These are phyloP conservation scores for Agraylea sexmaculata DNA, from an alignment of 1,140 invertebrate species.

Conservation along the genomic window DNA sequence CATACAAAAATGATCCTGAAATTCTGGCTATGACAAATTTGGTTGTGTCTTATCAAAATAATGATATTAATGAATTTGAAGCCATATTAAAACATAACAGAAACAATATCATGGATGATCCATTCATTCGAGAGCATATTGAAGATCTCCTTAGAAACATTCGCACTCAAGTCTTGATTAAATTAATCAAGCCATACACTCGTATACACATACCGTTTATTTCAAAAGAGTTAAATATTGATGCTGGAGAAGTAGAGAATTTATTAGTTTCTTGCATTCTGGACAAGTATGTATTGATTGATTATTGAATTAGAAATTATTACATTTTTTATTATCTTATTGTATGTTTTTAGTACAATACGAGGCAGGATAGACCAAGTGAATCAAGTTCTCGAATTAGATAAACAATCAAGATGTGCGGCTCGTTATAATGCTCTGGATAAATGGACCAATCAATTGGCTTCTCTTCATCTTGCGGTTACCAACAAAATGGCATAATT, in stretches of 20 bases:
- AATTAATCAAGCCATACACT: slow-evolving; percentile 96
- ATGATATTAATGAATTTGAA: slow-evolving; percentile 98
- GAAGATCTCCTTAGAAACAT: slow-evolving; percentile 97
- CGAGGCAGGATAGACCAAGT: slow-evolving; percentile 94
- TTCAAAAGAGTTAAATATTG: slow-evolving; percentile 94
- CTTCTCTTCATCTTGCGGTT: slow-evolving; percentile 78
- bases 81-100: slow-evolving; percentile 90
- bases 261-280: slow-evolving; percentile 97
- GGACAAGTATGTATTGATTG: slow-evolving; percentile 78
- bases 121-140: slow-evolving; percentile 98
- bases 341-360: slow-evolving; percentile 63
- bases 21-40: slow-evolving; percentile 99
- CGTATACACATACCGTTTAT: slow-evolving; percentile 97
- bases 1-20: slow-evolving; percentile 99
- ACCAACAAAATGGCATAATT: slow-evolving; percentile 75
- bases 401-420: slow-evolving; percentile 67
- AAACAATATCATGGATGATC: slow-evolving; percentile 98
- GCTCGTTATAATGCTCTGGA: slow-evolving; percentile 87
- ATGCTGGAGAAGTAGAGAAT: slow-evolving; percentile 91
- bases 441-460: slow-evolving; percentile 90
- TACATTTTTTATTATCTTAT: slow-evolving; percentile 4
- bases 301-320: not conserved
- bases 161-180: slow-evolving; percentile 94
- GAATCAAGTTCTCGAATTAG: slow-evolving; percentile 86
- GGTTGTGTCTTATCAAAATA: slow-evolving; percentile 97